phyloP scores from a whole-genome alignment of 1,140 invertebrate genomes.

The Semibalanus balanoides region DNA sequence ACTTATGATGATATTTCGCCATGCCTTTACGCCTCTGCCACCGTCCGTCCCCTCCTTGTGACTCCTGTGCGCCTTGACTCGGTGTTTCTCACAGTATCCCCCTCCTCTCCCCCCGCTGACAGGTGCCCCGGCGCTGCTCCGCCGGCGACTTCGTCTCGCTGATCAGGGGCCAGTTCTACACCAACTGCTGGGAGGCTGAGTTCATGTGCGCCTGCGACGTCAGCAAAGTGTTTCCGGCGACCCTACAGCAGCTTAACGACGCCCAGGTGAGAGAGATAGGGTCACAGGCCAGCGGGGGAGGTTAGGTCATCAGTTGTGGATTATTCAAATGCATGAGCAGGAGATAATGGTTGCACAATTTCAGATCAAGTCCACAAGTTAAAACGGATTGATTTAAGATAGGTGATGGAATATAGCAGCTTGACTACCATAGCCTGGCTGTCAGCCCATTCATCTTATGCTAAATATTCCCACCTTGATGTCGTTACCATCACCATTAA shows the following conservation, averaged over 20 bases:
- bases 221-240: constrained; percentile 55
- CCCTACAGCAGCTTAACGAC: constrained; percentile 72
- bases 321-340: too few relatives aligned
- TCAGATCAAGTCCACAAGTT: too few relatives aligned
- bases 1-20: neutral
- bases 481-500: neutral
- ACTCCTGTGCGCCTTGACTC: too few relatives aligned
- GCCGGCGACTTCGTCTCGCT: constrained; percentile 58
- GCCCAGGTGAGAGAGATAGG: constrained; percentile 76
- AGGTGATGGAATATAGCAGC: too few relatives aligned
- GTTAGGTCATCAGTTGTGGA: too few relatives aligned
- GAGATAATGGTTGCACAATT: neutral
- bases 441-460: neutral
- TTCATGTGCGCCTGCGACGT: constrained; percentile 65
- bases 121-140: constrained; percentile 66
- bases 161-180: constrained; percentile 61
- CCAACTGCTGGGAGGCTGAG: constrained; percentile 62
- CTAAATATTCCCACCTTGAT: neutral
- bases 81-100: too few relatives aligned
- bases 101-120: constrained; percentile 19
- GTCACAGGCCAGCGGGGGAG: too few relatives aligned
- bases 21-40: neutral
- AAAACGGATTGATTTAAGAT: too few relatives aligned
- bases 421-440: too few relatives aligned
- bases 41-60: too few relatives aligned